Percentiles rank a stretch among this genome's conserved stretches.
Evolutionary conservation across 2,113 vertebrate species (phyloP).

Genomic region (Uria lomvia): DNA sequence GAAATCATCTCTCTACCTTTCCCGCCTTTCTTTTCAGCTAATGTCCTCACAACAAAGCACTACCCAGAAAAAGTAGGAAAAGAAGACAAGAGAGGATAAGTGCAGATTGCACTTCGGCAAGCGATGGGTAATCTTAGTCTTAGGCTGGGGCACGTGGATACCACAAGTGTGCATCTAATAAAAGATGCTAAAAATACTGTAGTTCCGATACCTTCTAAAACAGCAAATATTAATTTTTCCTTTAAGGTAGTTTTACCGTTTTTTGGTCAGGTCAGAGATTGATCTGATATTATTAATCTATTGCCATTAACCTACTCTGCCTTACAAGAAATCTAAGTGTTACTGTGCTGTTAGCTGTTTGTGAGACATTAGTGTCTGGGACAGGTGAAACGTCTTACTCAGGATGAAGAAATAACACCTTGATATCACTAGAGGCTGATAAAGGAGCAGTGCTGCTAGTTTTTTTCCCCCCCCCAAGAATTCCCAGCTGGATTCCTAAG

Average conservation of each 20-base stretch:
- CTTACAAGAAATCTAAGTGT: not conserved
- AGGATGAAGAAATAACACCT: not conserved
- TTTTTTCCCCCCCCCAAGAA: rapidly evolving
- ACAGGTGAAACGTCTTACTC: not conserved
- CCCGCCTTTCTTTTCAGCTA: not conserved
- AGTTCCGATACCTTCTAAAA: not conserved
- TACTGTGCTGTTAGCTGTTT: not conserved
- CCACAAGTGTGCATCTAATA: not conserved
- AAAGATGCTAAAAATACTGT: not conserved
- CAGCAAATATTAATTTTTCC: not conserved
- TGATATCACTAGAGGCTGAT: not conserved
- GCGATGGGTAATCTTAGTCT: not conserved
- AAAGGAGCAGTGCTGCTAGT: not conserved
- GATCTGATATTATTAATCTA: not conserved
- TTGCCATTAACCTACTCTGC: not conserved
- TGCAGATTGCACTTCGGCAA: not conserved
- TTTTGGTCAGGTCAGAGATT: not conserved
- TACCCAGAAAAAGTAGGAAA: not conserved
- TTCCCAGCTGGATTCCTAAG: not conserved
- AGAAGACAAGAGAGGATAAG: not conserved
- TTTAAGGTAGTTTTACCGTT: not conserved
- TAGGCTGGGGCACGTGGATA: not conserved
- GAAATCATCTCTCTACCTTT: not conserved
- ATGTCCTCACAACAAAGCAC: not conserved
- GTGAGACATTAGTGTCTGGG: not conserved